Conservation (phyloP, 2,113 vertebrate species). For the Acinonyx jubatus region DNA sequence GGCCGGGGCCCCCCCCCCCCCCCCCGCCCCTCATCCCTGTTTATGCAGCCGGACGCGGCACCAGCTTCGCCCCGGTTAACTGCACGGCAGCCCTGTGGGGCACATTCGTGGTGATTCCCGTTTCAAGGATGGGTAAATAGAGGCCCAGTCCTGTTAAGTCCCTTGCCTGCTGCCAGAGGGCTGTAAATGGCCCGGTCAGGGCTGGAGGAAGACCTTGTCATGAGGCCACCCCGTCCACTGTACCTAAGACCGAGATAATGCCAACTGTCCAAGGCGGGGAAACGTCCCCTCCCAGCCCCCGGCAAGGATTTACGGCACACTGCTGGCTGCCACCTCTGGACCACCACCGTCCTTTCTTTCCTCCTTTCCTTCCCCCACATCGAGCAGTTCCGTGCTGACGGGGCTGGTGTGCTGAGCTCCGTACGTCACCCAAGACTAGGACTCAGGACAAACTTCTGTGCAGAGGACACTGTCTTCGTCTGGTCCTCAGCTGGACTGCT, state of each 20-base stretch:
- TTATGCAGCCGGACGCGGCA: rapidly evolving
- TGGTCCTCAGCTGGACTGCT: background rate
- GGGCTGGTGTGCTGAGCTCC: background rate
- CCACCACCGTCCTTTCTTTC: no score
- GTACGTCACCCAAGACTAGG: rapidly evolving
- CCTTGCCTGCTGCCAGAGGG: no score
- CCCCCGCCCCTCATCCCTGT: no score
- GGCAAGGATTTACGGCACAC: background rate
- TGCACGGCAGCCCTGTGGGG: background rate
- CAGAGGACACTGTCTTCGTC: background rate
- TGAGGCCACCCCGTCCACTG: background rate
- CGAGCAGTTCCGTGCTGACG: rapidly evolving
- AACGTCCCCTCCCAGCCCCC: rapidly evolving
- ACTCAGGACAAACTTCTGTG: background rate
- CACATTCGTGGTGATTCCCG: background rate
- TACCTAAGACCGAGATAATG: background rate
- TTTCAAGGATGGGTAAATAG: background rate
- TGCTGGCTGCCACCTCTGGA: rapidly evolving
- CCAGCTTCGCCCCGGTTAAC: rapidly evolving
- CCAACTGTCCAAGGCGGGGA: rapidly evolving
- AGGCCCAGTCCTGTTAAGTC: background rate
- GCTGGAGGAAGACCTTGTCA: background rate
- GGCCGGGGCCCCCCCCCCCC: background rate
- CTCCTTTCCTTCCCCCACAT: no score
- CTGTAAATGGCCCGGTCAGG: background rate